Conservation (phyloP, 2,888 invertebrate genomes). For the Lasioglossum marginatum region DNA sequence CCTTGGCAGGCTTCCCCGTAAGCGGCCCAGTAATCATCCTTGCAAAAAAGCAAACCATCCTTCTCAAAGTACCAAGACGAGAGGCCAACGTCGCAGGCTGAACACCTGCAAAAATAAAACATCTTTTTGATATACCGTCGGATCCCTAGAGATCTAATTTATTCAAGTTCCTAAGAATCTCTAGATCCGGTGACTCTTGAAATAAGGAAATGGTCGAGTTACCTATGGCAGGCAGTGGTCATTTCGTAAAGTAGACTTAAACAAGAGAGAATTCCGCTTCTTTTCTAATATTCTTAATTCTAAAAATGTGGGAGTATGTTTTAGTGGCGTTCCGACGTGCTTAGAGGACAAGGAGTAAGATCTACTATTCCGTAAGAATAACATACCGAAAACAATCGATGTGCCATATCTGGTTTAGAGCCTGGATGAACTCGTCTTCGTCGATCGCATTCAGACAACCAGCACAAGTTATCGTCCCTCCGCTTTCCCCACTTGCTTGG, state of each 20-base stretch:
- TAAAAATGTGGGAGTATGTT: constrained; percentile 8
- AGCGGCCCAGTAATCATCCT: constrained; percentile 94
- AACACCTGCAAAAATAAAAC: constrained; percentile 88
- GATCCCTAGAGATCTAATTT: neutral
- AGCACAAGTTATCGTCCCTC: constrained; percentile 86
- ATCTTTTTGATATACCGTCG: neutral
- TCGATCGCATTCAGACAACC: constrained; percentile 91
- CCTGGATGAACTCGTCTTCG: constrained; percentile 92
- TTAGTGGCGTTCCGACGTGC: neutral
- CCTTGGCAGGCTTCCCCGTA: constrained; percentile 96
- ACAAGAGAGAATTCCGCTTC: constrained; percentile 1
- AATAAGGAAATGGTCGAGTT: neutral
- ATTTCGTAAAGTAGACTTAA: constrained; percentile 1
- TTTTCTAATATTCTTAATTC: neutral
- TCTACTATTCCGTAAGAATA: neutral
- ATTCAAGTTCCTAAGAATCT: neutral
- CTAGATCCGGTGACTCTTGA: neutral
- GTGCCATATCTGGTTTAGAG: constrained; percentile 94
- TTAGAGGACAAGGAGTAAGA: neutral
- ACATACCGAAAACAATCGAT: constrained; percentile 93
- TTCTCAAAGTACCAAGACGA: constrained; percentile 98
- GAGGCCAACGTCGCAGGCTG: constrained; percentile 93
- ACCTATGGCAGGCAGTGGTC: neutral
- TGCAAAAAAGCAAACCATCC: constrained; percentile 94
- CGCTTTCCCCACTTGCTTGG: constrained; percentile 76